Conservation (phyloP, 2,888 invertebrate species). For the Barypeithes pellucidus region DNA sequence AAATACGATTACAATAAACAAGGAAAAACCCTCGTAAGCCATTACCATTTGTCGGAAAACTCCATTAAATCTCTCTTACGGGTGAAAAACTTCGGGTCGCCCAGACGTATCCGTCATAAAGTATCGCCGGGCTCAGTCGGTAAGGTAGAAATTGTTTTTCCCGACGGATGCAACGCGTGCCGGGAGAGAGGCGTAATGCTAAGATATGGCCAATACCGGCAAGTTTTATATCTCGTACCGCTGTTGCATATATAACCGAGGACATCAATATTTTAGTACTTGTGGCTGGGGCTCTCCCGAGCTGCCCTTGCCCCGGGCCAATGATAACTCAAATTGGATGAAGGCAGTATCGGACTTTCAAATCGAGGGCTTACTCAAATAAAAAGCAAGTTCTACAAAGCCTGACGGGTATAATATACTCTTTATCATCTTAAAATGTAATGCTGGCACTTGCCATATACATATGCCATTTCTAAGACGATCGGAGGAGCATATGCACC, state of each 20-base stretch:
- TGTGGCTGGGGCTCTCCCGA: constrained; percentile 57
- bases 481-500: too few species aligned
- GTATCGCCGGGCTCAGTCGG: constrained; percentile 52
- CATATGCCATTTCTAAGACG: too few species aligned
- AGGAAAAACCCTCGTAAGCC: constrained; percentile 32
- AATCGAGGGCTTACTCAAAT: not conserved
- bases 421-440: too few species aligned
- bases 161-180: constrained; percentile 67
- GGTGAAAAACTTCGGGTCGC: constrained; percentile 39
- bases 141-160: constrained; percentile 70
- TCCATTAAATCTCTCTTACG: constrained; percentile 54
- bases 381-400: too few species aligned
- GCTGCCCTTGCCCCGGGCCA: constrained; percentile 54
- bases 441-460: too few species aligned
- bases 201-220: constrained; percentile 72
- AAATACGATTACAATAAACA: constrained; percentile 43
- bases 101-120: constrained; percentile 55
- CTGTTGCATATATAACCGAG: constrained; percentile 71
- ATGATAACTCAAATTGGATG: constrained; percentile 41
- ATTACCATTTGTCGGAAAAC: constrained; percentile 49
- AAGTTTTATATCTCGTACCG: constrained; percentile 72
- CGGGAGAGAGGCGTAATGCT: constrained; percentile 68
- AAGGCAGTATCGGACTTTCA: constrained; percentile 25
- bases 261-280: constrained; percentile 71
- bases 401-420: too few species aligned